Evolutionary conservation across 2,888 invertebrate species (phyloP), one percentile per base, ranked within the genome.

Genomic region (Nematopogon swammerdamellus): DNA sequence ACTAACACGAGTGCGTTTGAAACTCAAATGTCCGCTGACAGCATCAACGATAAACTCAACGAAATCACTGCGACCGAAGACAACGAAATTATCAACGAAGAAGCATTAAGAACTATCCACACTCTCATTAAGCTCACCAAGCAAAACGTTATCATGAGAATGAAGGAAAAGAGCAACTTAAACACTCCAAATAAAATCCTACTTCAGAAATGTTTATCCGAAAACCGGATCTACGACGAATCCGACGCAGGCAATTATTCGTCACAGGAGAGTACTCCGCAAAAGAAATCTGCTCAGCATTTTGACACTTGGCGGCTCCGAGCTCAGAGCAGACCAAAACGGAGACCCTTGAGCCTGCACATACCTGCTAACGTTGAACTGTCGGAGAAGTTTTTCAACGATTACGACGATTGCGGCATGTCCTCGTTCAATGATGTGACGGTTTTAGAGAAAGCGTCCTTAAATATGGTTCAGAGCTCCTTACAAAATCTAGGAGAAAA

Each of bases 61-160:
- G 18, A 18, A 68, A 67, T 57, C 68, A 67, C 25, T 58, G 74
- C 56, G 75, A 64, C 36, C 74, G 75, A 53, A 61, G 75, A 80
- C 57, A 79, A 80, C 52, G 80, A 80, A 58, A 59, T 80, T 53
- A 59, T 80, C 43, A 80, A 80, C 55, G 79, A 80, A 60, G 80
- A 80, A 68, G 80, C 80, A 55, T 65, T 80, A 54, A 80, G 74
- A 62, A 80, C 80, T n/a, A 80, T 80, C 56, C 80, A 80, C 55
- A 73, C 80, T 25, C 61, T 80, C 29, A 79, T 80, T 58, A 80
- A 75, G 62, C 58, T 76, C 51, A 80, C 76, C 1, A 79, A 75
- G 63, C 76, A 79, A 48, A 79, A 80, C 65, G 77, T 77, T 45
- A 75, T 77, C 49, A 77, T 65, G 56, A 66, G 67, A 57, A 76